Evolutionary conservation across 1,140 invertebrate genomes (phyloP).

Genomic region (Rhagoletis pomonella): DNA sequence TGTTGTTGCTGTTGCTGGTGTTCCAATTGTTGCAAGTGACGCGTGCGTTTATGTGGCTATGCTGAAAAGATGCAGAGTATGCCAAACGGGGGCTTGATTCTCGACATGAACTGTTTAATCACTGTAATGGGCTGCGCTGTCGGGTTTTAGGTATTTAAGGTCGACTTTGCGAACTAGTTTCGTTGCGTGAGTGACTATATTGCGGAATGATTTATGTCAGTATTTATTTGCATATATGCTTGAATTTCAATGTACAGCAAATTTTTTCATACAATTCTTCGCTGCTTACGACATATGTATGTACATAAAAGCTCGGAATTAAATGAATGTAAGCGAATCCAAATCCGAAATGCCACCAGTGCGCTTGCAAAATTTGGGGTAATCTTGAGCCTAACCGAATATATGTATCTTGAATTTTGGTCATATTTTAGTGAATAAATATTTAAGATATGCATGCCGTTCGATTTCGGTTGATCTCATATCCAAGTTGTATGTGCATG

Average conservation of each 20-base stretch:
- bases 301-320: too few species aligned
- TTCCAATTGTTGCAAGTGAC: background rate
- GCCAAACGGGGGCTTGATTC: background rate
- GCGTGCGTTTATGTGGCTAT: background rate
- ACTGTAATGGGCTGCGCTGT: background rate
- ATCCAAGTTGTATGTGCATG: too few species aligned
- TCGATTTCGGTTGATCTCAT: too few species aligned
- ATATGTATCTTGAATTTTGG: too few species aligned
- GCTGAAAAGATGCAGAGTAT: background rate
- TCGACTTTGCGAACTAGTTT: constrained; percentile 27
- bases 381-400: too few species aligned
- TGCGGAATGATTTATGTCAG: background rate
- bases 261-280: too few species aligned
- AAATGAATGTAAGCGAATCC: too few species aligned
- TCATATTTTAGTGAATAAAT: too few species aligned
- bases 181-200: background rate
- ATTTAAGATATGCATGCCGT: too few species aligned
- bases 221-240: constrained; percentile 8
- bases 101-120: constrained; percentile 2
- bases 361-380: too few species aligned
- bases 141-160: constrained; percentile 21
- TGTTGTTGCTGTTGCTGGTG: background rate
- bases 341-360: too few species aligned
- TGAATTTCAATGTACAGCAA: background rate
- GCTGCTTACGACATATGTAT: too few species aligned